These are phyloP conservation scores for Lumbricus terrestris DNA, from an alignment of 2,888 invertebrate genomes.

Conservation along the genomic window DNA sequence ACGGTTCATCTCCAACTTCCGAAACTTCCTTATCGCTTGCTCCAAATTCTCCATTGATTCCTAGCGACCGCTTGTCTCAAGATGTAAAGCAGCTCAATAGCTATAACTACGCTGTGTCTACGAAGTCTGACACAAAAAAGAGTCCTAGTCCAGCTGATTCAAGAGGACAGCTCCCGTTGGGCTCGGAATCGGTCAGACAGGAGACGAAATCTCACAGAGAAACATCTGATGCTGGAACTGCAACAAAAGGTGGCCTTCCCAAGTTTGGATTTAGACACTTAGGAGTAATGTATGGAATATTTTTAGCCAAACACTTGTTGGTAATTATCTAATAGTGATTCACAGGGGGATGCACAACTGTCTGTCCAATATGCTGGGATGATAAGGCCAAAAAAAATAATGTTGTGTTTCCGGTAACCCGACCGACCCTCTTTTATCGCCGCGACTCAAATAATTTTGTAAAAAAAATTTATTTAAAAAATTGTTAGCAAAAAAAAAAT, in stretches of 20 bases:
- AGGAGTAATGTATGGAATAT: no score
- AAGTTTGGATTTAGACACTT: no score
- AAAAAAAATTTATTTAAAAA: no score
- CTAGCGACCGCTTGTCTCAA: background rate
- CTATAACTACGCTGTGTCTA: background rate
- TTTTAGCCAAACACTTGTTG: no score
- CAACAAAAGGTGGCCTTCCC: background rate
- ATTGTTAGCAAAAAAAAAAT: no score
- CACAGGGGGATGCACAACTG: no score
- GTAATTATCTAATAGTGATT: no score
- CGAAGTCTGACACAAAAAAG: background rate
- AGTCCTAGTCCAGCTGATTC: background rate
- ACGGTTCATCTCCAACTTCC: background rate
- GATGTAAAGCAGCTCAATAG: background rate
- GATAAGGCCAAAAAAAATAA: no score
- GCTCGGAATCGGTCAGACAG: background rate
- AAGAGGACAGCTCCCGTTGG: background rate
- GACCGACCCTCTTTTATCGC: no score
- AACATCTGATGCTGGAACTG: slow-evolving; percentile 3
- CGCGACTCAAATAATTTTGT: no score
- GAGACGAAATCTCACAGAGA: background rate
- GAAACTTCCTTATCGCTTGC: background rate
- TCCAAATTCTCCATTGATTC: background rate
- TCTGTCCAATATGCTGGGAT: no score
- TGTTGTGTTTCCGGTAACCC: no score